A percentile compares a stretch with the other conserved stretches of the same genome.
Evolutionary conservation across 2,888 invertebrate species (phyloP).

Genomic region (Stenoptilia bipunctidactyla): DNA sequence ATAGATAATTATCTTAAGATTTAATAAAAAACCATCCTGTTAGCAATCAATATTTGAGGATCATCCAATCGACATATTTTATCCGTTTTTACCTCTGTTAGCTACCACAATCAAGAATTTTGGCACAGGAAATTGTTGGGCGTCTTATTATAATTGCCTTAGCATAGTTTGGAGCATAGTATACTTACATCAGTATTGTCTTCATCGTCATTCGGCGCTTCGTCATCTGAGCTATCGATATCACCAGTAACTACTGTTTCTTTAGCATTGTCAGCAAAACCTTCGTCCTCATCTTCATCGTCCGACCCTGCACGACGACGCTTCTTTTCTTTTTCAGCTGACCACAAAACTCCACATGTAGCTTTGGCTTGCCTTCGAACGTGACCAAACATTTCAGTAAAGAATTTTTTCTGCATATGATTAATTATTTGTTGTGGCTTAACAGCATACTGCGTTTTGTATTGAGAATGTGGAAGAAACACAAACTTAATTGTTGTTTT

Average conservation of each 20-base stretch:
- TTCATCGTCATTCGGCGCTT: slow-evolving; percentile 71
- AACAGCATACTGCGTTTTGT: slow-evolving; percentile 79
- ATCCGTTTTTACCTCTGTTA: no score
- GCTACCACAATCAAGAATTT: no score
- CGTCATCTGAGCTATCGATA: slow-evolving; percentile 76
- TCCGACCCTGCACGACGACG: slow-evolving; percentile 20
- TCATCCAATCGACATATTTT: no score
- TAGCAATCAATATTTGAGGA: no score
- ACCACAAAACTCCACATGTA: slow-evolving; percentile 62
- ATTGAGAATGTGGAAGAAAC: slow-evolving; percentile 81
- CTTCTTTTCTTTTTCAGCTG: slow-evolving; percentile 52
- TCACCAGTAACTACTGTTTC: slow-evolving; percentile 31
- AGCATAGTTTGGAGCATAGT: no score
- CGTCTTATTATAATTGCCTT: no score
- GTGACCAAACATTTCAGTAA: slow-evolving; percentile 74
- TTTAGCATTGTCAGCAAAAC: slow-evolving; percentile 23
- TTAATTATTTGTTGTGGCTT: slow-evolving; percentile 78
- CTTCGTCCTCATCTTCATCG: slow-evolving; percentile 51
- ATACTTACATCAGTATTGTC: slow-evolving; percentile 57
- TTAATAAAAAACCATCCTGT: no score
- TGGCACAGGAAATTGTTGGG: no score
- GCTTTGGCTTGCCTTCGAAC: slow-evolving; percentile 73
- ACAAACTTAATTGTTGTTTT: slow-evolving; percentile 78
- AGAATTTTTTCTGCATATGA: slow-evolving; percentile 81
- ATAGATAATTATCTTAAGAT: no score